A percentile compares a stretch with the other conserved stretches of the same genome.
These are phyloP conservation scores for Pygocentrus nattereri DNA, from an alignment of 2,797 vertebrate genomes.

Conservation along the genomic window DNA sequence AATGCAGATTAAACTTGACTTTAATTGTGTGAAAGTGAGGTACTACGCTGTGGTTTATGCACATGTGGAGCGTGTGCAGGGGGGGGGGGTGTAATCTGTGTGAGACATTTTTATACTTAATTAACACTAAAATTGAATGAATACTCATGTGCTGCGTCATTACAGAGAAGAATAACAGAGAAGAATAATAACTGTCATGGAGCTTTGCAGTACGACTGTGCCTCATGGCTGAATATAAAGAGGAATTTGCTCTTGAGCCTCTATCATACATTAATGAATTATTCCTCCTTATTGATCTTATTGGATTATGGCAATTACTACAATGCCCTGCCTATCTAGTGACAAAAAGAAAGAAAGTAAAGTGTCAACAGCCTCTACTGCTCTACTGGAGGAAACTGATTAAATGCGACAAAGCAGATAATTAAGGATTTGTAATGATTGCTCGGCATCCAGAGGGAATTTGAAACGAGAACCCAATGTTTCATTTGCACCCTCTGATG, in stretches of 20 bases:
- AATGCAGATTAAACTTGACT: neutral
- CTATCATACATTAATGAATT: slow-evolving; percentile 40
- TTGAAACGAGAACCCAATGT: slow-evolving; percentile 49
- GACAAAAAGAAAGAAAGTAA: slow-evolving; percentile 35
- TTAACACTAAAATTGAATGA: neutral
- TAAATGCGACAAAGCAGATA: slow-evolving; percentile 38
- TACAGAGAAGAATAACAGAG: neutral
- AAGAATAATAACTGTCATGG: neutral
- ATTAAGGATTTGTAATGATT: slow-evolving; percentile 59
- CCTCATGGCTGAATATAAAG: slow-evolving; percentile 29
- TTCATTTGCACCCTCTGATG: slow-evolving; percentile 42
- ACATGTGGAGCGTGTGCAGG: neutral
- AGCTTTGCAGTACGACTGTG: neutral
- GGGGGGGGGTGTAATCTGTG: neutral
- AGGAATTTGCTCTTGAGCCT: slow-evolving; percentile 29
- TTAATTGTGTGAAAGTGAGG: neutral
- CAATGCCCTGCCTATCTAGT: slow-evolving; percentile 27
- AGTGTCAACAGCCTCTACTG: slow-evolving; percentile 43
- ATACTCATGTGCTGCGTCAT: neutral
- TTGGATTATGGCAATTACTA: slow-evolving; percentile 49
- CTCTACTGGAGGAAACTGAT: slow-evolving; percentile 41
- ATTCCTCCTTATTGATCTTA: slow-evolving; percentile 42
- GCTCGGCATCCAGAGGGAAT: slow-evolving; percentile 50
- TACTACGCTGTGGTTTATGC: neutral
- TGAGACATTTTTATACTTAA: neutral